Conservation (phyloP, 2,797 vertebrate genomes). For the Melopsittacus undulatus region DNA sequence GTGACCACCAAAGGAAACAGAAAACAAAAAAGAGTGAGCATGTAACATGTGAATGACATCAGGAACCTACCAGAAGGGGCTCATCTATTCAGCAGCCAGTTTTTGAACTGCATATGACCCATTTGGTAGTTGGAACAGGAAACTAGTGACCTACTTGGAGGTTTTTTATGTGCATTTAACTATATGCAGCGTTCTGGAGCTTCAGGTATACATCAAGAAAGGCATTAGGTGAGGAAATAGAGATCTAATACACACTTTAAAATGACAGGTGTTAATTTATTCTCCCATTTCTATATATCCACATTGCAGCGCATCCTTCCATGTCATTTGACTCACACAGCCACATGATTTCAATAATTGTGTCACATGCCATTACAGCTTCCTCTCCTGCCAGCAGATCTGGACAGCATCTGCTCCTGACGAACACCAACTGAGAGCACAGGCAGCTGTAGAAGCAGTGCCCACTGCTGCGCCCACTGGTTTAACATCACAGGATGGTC, state of each 20-base stretch:
- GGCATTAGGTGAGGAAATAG: background rate
- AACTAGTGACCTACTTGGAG: background rate
- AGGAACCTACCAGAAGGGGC: background rate
- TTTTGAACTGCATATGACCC: background rate
- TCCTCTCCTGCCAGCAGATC: background rate
- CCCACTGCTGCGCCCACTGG: background rate
- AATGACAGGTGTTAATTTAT: background rate
- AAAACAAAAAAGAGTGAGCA: background rate
- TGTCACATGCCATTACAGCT: fast-evolving
- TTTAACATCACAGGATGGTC: background rate
- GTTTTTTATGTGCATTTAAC: background rate
- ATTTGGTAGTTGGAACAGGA: background rate
- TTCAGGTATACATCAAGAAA: background rate
- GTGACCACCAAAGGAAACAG: background rate
- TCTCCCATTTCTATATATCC: background rate
- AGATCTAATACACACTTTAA: background rate
- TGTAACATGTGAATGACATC: background rate
- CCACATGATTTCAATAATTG: background rate
- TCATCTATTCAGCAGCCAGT: background rate
- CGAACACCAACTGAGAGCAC: background rate
- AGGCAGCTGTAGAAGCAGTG: background rate
- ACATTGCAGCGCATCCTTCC: background rate
- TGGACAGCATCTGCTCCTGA: background rate
- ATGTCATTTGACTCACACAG: background rate
- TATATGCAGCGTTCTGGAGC: background rate